Evolutionary conservation across 2,113 vertebrate genomes (phyloP), one percentile per base, ranked within the genome.

Genomic region (Clinocottus analis): DNA sequence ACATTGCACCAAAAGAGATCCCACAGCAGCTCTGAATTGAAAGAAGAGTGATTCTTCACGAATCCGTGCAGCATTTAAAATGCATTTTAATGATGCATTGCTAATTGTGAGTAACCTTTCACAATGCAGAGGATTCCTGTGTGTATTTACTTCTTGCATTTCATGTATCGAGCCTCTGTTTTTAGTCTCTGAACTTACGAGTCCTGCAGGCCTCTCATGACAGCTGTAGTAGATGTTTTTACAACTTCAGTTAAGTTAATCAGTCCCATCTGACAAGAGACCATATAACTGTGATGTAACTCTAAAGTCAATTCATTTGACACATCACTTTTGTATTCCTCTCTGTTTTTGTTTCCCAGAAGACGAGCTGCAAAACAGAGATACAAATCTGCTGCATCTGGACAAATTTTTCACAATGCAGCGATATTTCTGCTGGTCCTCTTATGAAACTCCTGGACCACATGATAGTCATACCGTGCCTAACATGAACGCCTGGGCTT

Each of bases 171-270:
- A 60, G 63, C 74, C 17, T 67, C 47, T 62, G 45, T 51, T 80
- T 81, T 80, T 27, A 17, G 29, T 43, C 35, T 70, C 45, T 58
- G 61, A 80, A 63, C 53, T 80, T 84, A 84, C 23, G 0, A 56
- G 6, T 80, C 78, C 67, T 87, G 64, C 64, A 56, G 71, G 62
- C 76, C 41, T 61, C 66, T 77, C 53, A 79, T 88, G 55, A 78
- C 63, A 72, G 71, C 72, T 81, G 77, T 77, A 71, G 79, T 83
- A 80, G 56, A 79, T 79, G 31, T 75, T 14, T 53, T 84, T 86
- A 70, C 79, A 79, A 37, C 70, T 49, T 14, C 51, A 82, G 35
- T 80, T 62, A 61, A 47, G n/a, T 35, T 51, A 61, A 72, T 64
- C 37, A 67, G 51, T 31, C 33, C 12, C 25, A 8, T 76, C 66